These are phyloP conservation scores for Paradoxurus hermaphroditus DNA, from an alignment of 2,113 vertebrate genomes.

Conservation along the genomic window DNA sequence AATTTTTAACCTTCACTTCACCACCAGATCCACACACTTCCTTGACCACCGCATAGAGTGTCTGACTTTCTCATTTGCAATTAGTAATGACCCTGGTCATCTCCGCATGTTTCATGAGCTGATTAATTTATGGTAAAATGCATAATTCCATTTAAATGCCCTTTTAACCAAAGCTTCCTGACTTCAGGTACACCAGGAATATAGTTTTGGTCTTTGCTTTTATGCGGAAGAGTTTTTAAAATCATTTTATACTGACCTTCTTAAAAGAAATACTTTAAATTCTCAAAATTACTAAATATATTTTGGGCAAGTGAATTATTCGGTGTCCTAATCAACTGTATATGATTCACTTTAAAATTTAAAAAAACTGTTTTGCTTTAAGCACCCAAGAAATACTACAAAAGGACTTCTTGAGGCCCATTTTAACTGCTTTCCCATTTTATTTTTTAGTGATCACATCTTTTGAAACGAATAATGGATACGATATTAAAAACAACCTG, in stretches of 20 bases:
- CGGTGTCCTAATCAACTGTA: not conserved
- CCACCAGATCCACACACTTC: rapidly evolving
- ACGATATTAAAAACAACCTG: conserved; percentile 71
- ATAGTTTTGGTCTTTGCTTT: not conserved
- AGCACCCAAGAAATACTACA: not conserved
- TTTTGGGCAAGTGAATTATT: not conserved
- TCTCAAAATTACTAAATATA: not conserved
- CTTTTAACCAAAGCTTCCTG: conserved; percentile 1
- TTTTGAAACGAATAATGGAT: conserved; percentile 75
- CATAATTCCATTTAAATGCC: not conserved
- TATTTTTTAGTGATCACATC: conserved; percentile 59
- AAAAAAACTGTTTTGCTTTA: not conserved
- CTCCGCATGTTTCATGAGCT: not conserved
- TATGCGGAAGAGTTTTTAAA: not conserved
- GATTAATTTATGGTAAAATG: not conserved
- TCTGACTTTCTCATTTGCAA: not conserved
- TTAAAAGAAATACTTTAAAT: not conserved
- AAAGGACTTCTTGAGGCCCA: not conserved
- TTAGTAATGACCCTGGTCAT: not conserved
- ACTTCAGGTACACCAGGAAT: not conserved
- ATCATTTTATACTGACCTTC: not conserved
- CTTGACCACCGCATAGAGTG: not conserved
- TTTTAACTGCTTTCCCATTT: not conserved
- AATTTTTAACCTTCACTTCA: not conserved
- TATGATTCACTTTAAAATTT: not conserved